Evolutionary conservation across 2,888 invertebrate species (phyloP).

Genomic region (Hipparchia sbordonii): DNA sequence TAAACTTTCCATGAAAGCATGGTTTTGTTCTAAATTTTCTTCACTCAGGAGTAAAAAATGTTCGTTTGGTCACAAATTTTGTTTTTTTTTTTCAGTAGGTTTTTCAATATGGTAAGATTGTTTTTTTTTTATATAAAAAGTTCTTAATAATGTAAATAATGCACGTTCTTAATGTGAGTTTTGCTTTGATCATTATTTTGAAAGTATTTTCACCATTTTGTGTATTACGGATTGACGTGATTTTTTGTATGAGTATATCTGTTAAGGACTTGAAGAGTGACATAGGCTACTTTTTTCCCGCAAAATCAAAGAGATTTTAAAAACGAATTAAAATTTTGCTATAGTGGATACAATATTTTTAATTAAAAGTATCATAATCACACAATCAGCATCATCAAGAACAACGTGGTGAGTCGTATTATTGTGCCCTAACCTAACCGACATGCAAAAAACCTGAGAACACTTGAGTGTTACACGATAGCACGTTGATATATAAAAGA

Average conservation of each 20-base stretch:
- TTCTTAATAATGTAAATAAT: background rate
- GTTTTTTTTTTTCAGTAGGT: conserved; percentile 18
- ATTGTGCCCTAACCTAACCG: too few species aligned
- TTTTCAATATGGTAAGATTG: conserved; percentile 17
- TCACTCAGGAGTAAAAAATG: background rate
- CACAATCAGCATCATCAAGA: too few species aligned
- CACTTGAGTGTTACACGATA: background rate
- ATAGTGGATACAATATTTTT: too few species aligned
- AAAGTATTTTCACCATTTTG: background rate
- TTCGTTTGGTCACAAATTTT: conserved; percentile 14
- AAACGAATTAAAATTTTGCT: too few species aligned
- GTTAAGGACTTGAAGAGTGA: too few species aligned
- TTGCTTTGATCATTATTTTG: background rate
- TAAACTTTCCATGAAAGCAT: background rate
- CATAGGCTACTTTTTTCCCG: too few species aligned
- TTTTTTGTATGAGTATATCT: too few species aligned
- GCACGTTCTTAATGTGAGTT: background rate
- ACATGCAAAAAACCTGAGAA: background rate
- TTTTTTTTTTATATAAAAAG: background rate
- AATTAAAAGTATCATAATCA: too few species aligned
- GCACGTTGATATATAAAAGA: conserved; percentile 65
- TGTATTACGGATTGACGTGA: too few species aligned
- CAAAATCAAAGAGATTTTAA: too few species aligned
- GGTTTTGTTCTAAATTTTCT: background rate
- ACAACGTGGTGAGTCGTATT: too few species aligned